These are phyloP conservation scores for Drosophila kambysellisi DNA, from an alignment of 2,888 invertebrate species.

Conservation along the genomic window DNA sequence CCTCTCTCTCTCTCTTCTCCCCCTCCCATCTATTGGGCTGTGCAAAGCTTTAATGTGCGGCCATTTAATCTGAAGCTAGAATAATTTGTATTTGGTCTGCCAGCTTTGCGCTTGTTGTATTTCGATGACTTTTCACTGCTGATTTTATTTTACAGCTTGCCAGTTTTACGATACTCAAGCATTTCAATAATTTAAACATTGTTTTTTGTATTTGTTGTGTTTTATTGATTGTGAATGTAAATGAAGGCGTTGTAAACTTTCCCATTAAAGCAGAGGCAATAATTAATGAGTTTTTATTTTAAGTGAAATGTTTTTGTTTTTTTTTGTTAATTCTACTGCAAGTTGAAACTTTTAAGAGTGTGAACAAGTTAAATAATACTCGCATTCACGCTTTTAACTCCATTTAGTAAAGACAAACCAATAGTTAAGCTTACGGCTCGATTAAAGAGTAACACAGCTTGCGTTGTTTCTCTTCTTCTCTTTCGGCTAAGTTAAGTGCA, in stretches of 20 bases:
- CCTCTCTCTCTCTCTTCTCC: no score
- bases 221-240: background rate
- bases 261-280: background rate
- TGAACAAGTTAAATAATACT: background rate
- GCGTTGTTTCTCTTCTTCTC: background rate
- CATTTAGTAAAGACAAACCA: background rate
- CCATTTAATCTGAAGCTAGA: constrained; percentile 69
- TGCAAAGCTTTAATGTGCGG: constrained; percentile 65
- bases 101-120: constrained; percentile 13
- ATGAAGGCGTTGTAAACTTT: background rate
- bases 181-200: background rate
- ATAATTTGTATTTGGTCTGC: constrained; percentile 56
- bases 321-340: no score
- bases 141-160: constrained; percentile 20
- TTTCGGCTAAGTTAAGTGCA: constrained; percentile 48
- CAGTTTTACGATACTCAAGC: background rate
- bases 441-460: constrained; percentile 1
- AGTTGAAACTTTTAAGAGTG: background rate
- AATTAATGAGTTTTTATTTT: background rate
- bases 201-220: background rate
- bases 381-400: background rate
- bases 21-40: background rate
- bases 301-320: background rate
- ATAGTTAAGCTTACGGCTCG: background rate
- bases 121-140: constrained; percentile 29